Conservation (phyloP, 2,797 vertebrate species). For the Cheracebus regulus region DNA sequence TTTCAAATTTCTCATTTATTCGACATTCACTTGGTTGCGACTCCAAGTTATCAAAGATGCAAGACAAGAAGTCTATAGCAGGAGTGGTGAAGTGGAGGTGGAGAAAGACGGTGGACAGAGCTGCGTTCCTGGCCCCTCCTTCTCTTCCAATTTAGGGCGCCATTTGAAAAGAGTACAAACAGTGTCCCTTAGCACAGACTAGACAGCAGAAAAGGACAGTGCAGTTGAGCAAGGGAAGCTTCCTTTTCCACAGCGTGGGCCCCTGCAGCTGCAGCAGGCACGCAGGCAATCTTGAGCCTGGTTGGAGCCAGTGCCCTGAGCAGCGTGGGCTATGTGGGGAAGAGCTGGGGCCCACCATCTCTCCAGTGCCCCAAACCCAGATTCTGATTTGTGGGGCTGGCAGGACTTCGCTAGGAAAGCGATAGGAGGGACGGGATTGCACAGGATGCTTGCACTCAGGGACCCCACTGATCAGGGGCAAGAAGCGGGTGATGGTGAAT, state of each 20-base stretch:
- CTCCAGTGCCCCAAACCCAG: background rate
- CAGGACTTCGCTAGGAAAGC: background rate
- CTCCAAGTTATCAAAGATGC: constrained; percentile 79
- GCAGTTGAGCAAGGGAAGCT: background rate
- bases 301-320: background rate
- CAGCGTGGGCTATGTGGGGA: rapidly evolving
- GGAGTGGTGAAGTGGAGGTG: background rate
- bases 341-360: background rate
- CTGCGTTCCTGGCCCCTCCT: background rate
- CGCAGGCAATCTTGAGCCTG: background rate
- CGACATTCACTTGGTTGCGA: constrained; percentile 77
- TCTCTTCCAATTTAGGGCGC: background rate
- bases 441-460: background rate
- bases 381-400: background rate
- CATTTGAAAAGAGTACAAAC: background rate
- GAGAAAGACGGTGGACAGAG: background rate
- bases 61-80: constrained; percentile 65
- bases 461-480: background rate
- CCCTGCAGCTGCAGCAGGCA: rapidly evolving
- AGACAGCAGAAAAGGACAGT: background rate
- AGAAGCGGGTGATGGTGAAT: background rate
- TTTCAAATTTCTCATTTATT: constrained; percentile 86
- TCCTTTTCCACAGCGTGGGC: background rate
- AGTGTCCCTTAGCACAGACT: constrained; percentile 5
- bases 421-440: background rate